Conservation (phyloP, 2,888 invertebrate species). For the Temnothorax rugatulus region DNA sequence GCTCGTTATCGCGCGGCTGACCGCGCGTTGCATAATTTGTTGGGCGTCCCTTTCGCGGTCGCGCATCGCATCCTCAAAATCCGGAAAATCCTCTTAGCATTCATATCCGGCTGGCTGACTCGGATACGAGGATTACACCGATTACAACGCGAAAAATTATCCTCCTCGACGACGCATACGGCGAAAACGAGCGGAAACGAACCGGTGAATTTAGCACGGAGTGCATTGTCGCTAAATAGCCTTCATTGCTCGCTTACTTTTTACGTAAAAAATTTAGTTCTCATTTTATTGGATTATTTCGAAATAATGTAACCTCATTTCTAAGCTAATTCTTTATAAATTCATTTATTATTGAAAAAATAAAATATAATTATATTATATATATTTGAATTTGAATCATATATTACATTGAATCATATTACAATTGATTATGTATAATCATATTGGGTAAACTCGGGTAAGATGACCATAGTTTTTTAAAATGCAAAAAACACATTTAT, state of each 20-base stretch:
- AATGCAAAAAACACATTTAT: too few relatives aligned
- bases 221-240: not conserved
- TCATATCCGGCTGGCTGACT: slow-evolving; percentile 52
- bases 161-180: slow-evolving; percentile 39
- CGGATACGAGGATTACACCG: slow-evolving; percentile 54
- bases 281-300: slow-evolving; percentile 10
- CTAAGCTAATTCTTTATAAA: not conserved
- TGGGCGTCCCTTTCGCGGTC: slow-evolving; percentile 54
- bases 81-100: slow-evolving; percentile 61
- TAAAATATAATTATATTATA: too few relatives aligned
- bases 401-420: too few relatives aligned
- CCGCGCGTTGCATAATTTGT: slow-evolving; percentile 59
- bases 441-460: too few relatives aligned
- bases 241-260: not conserved
- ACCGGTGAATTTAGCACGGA: slow-evolving; percentile 27
- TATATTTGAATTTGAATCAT: too few relatives aligned
- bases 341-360: not conserved
- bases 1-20: slow-evolving; percentile 60
- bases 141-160: slow-evolving; percentile 54
- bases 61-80: slow-evolving; percentile 54
- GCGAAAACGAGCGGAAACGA: slow-evolving; percentile 40
- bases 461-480: too few relatives aligned
- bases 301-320: not conserved
- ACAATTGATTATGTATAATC: too few relatives aligned
- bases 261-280: slow-evolving; percentile 3